Percentiles rank a stretch among this genome's conserved stretches.
These are phyloP conservation scores for Muscicapa adusta DNA, from an alignment of 2,113 vertebrate species.

Conservation along the genomic window DNA sequence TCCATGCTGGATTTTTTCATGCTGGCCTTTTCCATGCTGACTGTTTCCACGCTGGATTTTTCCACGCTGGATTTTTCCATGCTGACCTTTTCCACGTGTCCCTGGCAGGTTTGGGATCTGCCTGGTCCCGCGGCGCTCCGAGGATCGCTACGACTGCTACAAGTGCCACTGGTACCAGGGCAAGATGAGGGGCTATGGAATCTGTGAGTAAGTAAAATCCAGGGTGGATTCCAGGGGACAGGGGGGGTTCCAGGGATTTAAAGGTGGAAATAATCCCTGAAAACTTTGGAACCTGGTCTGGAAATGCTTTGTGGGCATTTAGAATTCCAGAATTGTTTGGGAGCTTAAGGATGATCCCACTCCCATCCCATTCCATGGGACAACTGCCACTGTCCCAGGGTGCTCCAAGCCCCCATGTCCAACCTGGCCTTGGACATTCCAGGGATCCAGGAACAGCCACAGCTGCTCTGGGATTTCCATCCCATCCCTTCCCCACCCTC, in stretches of 20 bases:
- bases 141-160: conserved; percentile 77
- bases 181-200: conserved; percentile 73
- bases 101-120: conserved; percentile 74
- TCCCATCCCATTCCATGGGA: neutral
- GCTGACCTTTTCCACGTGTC: neutral
- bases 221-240: accelerated
- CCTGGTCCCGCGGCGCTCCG: conserved; percentile 58
- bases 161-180: conserved; percentile 79
- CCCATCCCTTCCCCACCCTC: neutral
- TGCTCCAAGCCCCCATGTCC: neutral
- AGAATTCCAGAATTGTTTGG: neutral
- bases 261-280: neutral
- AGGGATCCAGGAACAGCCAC: neutral
- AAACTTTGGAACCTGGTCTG: neutral
- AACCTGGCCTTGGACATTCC: neutral
- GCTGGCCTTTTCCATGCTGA: accelerated
- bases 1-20: neutral
- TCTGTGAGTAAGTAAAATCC: conserved; percentile 79
- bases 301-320: neutral
- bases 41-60: neutral
- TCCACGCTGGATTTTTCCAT: neutral
- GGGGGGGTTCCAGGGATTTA: accelerated
- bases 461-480: neutral
- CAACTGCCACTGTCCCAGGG: accelerated
- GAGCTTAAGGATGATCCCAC: neutral